Evolutionary conservation across 37 sponge, comb jelly and placozoan genomes (phyloP), one percentile per base, ranked within the genome.

Genomic region (Theonella swinhoei): DNA sequence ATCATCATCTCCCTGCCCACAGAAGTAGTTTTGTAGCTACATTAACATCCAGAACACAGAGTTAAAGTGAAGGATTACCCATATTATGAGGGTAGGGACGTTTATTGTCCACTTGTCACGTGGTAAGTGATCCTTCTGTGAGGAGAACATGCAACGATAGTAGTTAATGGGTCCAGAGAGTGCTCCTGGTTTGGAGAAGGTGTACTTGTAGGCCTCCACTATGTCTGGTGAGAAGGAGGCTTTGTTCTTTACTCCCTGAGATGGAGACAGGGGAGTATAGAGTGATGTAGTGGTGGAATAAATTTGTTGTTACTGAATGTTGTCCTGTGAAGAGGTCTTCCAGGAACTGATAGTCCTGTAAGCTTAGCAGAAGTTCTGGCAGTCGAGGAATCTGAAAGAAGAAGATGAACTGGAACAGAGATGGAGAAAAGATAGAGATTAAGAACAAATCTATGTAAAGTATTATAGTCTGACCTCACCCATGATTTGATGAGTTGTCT

Each of bases 141-240:
- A 7, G 11, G 7, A 7, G 14, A 17, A 14, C 11, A 86, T 64
- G 43, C 80, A 86, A 42, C 95, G 76, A 69, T 85, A 85, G 72
- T 91, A 91, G 74, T 95, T 95, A 54, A 95, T 85, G 30, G 95
- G 80, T 23, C 79, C 85, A 42, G 95, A 91, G 34, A 91, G 77
- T 7, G 81, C 93, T 26, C 83, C 75, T 2, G 88, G 88, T 59
- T 88, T 86, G 35, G 88, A 83, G 80, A 95, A 95, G 37, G 82
- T 89, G 72, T 85, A 91, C 68, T 88, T 85, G 83, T 85, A 83
- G 31, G 84, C 84, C 25, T 83, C 76, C 58, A 95, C 20, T 4
- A 91, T 73, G 14, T 88, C 89, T 8, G 90, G 68, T 77, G 87
- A 41, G 54, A 95, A 88, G 43, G 43, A 38, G 39, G 74, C 84